Conservation (phyloP, 1,140 invertebrate species). For the Achroia grisella region DNA sequence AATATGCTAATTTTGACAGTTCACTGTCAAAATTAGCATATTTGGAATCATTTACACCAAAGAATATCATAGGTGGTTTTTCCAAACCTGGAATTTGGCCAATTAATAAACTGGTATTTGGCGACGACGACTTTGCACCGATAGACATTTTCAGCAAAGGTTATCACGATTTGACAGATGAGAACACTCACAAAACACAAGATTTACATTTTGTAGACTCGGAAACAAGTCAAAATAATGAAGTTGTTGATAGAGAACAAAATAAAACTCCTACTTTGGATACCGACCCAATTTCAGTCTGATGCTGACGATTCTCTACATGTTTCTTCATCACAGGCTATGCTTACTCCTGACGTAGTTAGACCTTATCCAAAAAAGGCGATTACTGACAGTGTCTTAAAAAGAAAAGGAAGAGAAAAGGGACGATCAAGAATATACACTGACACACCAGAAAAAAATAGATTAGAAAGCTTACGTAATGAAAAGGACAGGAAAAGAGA, state of each 20-base stretch:
- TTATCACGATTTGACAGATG: conserved; percentile 1
- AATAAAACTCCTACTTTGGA: no score
- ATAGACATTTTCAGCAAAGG: conserved; percentile 5
- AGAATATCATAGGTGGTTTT: conserved; percentile 29
- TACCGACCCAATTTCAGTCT: background rate
- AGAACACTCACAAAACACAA: background rate
- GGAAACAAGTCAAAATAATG: background rate
- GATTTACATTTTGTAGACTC: background rate
- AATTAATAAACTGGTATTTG: conserved; percentile 31
- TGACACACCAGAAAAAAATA: conserved; percentile 20
- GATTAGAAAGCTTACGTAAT: conserved; percentile 20
- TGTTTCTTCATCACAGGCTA: background rate
- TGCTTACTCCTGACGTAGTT: background rate
- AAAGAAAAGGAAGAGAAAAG: conserved; percentile 6
- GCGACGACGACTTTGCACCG: conserved; percentile 30
- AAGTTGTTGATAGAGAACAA: background rate
- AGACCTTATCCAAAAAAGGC: conserved; percentile 7
- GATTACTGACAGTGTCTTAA: conserved; percentile 3
- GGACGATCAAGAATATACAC: conserved; percentile 10
- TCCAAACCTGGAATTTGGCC: conserved; percentile 36
- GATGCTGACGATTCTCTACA: background rate
- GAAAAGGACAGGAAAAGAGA: conserved; percentile 18
- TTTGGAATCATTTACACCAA: conserved; percentile 33
- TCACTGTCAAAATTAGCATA: conserved; percentile 36
- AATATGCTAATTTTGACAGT: no score